Conservation (phyloP, 2,888 invertebrate genomes). For the Drosophila limbata region DNA sequence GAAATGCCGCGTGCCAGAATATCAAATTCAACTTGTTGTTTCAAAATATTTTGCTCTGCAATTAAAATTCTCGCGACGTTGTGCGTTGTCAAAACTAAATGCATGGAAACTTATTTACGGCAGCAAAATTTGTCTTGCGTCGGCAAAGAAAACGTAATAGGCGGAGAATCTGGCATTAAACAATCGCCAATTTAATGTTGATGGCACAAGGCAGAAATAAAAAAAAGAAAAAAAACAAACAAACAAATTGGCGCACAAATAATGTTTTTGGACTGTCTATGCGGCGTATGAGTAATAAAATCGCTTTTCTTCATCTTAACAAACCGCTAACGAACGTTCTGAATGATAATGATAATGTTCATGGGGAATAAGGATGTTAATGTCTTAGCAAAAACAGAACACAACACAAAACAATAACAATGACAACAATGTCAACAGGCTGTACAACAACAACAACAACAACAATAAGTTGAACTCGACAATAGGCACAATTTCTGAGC, state of each 20-base stretch:
- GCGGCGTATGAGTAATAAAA: slow-evolving; percentile 71
- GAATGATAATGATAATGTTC: slow-evolving; percentile 45
- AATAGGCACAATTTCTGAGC: slow-evolving; percentile 3
- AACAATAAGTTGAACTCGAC: slow-evolving; percentile 6
- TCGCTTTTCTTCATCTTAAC: slow-evolving; percentile 17
- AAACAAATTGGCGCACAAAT: slow-evolving; percentile 35
- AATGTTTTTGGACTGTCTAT: slow-evolving; percentile 44
- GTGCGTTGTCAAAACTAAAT: slow-evolving; percentile 49
- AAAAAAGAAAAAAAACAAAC: slow-evolving; percentile 11
- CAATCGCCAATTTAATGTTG: slow-evolving; percentile 35
- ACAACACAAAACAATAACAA: slow-evolving; percentile 9
- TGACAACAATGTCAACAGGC: slow-evolving; percentile 13
- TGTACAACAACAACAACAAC: slow-evolving; percentile 2
- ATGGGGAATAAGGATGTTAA: slow-evolving; percentile 47
- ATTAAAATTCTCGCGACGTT: slow-evolving; percentile 36
- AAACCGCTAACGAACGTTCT: slow-evolving; percentile 39
- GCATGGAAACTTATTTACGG: slow-evolving; percentile 63
- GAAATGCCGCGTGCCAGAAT: slow-evolving; percentile 40
- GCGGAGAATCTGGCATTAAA: slow-evolving; percentile 1
- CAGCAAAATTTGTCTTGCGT: slow-evolving; percentile 54
- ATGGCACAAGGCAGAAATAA: slow-evolving; percentile 19
- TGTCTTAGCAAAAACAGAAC: slow-evolving; percentile 1
- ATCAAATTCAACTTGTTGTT: slow-evolving; percentile 1
- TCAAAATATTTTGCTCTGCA: slow-evolving; percentile 36
- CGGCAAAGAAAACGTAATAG: slow-evolving; percentile 5